phyloP scores from a whole-genome alignment of 2,888 invertebrate genomes.

The Agrypnus murinus region DNA sequence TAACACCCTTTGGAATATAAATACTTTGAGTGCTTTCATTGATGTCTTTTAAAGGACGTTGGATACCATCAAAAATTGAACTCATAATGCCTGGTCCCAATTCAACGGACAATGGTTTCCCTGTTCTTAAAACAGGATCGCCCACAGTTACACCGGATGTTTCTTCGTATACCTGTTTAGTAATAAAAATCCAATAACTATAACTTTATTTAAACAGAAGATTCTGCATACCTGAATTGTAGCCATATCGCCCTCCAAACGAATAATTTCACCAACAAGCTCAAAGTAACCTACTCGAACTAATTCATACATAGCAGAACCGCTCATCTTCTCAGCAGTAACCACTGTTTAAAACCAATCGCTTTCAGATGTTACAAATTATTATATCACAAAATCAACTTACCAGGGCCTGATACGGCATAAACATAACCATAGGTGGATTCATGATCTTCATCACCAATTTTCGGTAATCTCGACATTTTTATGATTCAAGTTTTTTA shows the following conservation, averaged over 20 bases:
- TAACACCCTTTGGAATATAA: slow-evolving; percentile 99
- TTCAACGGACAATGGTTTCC: slow-evolving; percentile 99
- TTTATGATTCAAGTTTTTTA: slow-evolving; percentile 64
- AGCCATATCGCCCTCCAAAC: slow-evolving; percentile 99
- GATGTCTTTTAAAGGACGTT: slow-evolving; percentile 98
- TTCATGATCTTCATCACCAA: slow-evolving; percentile 90
- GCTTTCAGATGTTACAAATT: no score
- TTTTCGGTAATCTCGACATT: slow-evolving; percentile 83
- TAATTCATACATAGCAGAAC: slow-evolving; percentile 99
- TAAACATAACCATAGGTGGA: slow-evolving; percentile 94
- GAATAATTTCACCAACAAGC: slow-evolving; percentile 99
- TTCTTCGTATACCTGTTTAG: slow-evolving; percentile 87
- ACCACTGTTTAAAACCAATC: no score
- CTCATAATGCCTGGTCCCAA: slow-evolving; percentile 99
- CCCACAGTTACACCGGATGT: slow-evolving; percentile 99
- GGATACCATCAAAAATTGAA: slow-evolving; percentile 99
- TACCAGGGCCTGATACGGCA: slow-evolving; percentile 99
- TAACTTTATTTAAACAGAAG: not conserved
- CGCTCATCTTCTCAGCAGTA: slow-evolving; percentile 99
- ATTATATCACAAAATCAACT: slow-evolving; percentile 65
- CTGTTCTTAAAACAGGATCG: slow-evolving; percentile 98
- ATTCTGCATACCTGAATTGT: slow-evolving; percentile 92
- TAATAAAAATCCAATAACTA: no score
- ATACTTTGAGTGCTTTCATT: slow-evolving; percentile 94
- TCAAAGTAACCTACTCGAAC: slow-evolving; percentile 99